These are phyloP conservation scores for Pluvialis apricaria DNA, from an alignment of 2,113 vertebrate species.

Conservation along the genomic window DNA sequence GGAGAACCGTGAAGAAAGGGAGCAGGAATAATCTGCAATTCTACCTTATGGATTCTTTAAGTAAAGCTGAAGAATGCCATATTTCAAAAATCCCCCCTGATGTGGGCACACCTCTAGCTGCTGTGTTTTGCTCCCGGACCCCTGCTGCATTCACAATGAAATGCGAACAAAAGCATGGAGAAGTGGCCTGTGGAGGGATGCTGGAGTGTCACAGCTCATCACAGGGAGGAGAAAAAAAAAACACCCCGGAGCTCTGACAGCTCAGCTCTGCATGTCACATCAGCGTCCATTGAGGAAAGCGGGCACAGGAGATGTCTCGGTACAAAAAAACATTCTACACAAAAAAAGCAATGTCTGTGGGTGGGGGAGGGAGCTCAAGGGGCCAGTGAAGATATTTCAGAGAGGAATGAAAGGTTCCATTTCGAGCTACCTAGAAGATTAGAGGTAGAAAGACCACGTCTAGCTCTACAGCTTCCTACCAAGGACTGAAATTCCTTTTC, in stretches of 20 bases:
- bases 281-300: slow-evolving; percentile 44
- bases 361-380: neutral
- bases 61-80: neutral
- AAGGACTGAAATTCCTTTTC: neutral
- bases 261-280: slow-evolving; percentile 63
- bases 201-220: slow-evolving; percentile 56
- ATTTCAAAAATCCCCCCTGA: neutral
- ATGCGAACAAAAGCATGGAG: slow-evolving; percentile 7
- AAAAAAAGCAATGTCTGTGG: neutral
- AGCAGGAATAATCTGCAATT: neutral
- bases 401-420: neutral
- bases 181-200: slow-evolving; percentile 40
- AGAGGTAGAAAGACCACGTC: neutral
- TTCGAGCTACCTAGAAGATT: neutral
- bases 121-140: accelerated
- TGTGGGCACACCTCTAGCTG: neutral
- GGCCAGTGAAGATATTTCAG: neutral
- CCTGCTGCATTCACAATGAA: neutral
- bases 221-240: slow-evolving; percentile 19
- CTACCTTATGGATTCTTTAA: neutral
- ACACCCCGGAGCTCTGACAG: slow-evolving; percentile 45
- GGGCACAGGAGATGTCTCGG: slow-evolving; percentile 4
- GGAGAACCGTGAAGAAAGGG: neutral
- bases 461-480: neutral
- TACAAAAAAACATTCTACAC: neutral